Evolutionary conservation across 2,797 vertebrate species (phyloP).

Genomic region (Aratinga solstitialis): DNA sequence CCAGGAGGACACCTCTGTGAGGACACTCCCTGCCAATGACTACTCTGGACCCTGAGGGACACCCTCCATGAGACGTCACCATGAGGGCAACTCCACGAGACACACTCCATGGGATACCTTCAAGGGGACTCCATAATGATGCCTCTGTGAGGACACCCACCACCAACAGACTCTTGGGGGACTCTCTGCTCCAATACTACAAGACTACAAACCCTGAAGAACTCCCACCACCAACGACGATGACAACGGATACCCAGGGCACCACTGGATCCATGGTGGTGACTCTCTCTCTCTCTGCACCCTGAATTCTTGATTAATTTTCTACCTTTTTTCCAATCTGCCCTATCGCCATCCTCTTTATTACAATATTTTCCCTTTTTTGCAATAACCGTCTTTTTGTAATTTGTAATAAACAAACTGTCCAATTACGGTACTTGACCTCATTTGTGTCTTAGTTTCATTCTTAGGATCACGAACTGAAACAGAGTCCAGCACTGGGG

Average conservation of each 20-base stretch:
- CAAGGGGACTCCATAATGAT: not conserved
- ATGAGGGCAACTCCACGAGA: not conserved
- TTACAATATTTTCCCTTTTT: not conserved
- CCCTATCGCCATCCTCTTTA: not conserved
- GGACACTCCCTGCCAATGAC: too few relatives aligned
- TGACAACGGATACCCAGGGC: not conserved
- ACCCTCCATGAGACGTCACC: not conserved
- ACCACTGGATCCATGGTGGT: not conserved
- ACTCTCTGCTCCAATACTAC: not conserved
- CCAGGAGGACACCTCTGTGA: too few relatives aligned
- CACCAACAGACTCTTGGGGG: not conserved
- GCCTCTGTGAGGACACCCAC: not conserved
- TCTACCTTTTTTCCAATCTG: not conserved
- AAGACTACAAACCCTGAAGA: not conserved
- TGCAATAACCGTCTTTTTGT: not conserved
- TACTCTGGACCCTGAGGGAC: not conserved
- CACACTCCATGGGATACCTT: not conserved
- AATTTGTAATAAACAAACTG: not conserved
- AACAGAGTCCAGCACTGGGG: not conserved
- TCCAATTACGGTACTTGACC: not conserved
- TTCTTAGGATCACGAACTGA: not conserved
- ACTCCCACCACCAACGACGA: not conserved
- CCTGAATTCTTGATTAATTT: not conserved
- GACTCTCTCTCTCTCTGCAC: not conserved
- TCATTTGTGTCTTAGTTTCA: not conserved